Evolutionary conservation across 2,888 invertebrate genomes (phyloP), one percentile per base, ranked within the genome.

Genomic region (Polydrusus cervinus): DNA sequence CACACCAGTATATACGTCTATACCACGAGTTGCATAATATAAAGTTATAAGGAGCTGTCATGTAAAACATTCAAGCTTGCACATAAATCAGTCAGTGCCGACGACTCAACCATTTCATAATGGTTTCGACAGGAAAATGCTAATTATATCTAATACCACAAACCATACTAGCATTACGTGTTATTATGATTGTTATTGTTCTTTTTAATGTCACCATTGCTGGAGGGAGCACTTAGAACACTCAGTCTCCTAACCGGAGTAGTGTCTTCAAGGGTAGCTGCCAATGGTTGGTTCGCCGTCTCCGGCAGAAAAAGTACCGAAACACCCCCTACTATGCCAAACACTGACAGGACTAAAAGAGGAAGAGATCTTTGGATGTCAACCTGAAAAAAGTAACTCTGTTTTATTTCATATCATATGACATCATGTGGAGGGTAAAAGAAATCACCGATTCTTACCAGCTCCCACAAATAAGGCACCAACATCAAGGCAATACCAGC

Each of bases 271-370:
- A 86, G 67, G 0, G 85, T 85, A 43, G 83, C 85, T 7, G 89
- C 87, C 11, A 91, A 83, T 0, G 89, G 88, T 65, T 85, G 86
- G 69, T 88, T 89, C n/a, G 91, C 90, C 2, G 94, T 94, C 87
- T 95, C 95, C 0, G 95, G 95, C 64, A 96, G 88, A 73, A 94
- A 89, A 30, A 95, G 89, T 0, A 94, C 92, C 53, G 93, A 90
- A 43, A 91, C 86, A 2, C 95, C 95, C 2, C 94, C 94, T 14
- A 93, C 85, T 11, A 93, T 88, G 34, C 94, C 92, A 80, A 92
- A 89, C 8, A 89, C 89, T 1, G 94, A 94, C 61, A 95, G 89
- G 2, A 94, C 89, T 47, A 91, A 88, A 91, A 94, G 92, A 10
- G 95, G 92, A 65, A 94, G 87, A 79, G 92, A 91, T n/a, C 87